phyloP scores from a whole-genome alignment of 2,113 vertebrate genomes.

The Tragelaphus scriptus region DNA sequence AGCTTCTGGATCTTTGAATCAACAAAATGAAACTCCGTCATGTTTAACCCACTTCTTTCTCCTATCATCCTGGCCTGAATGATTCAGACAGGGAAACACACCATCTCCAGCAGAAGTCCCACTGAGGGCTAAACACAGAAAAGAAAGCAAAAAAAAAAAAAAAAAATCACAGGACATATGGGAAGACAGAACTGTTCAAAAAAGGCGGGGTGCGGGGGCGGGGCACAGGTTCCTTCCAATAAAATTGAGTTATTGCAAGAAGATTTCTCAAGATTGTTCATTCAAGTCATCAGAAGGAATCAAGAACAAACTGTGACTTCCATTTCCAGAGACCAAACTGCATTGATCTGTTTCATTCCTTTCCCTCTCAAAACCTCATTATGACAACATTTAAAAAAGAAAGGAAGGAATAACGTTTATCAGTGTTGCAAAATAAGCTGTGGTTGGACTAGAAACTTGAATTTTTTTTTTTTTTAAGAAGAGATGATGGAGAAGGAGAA shows the following conservation, averaged over 20 bases:
- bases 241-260: not conserved
- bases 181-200: not conserved
- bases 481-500: not conserved
- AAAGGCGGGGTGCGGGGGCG: accelerated
- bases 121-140: not conserved
- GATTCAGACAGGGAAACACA: not conserved
- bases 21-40: not conserved
- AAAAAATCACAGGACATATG: not conserved
- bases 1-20: not conserved
- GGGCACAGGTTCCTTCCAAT: not conserved
- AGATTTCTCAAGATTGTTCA: not conserved
- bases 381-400: not conserved
- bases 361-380: not conserved
- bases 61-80: no score
- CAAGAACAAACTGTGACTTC: not conserved
- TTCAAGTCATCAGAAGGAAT: not conserved
- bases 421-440: not conserved
- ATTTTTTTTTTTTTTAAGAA: not conserved
- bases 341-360: not conserved
- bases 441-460: not conserved
- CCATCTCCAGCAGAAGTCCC: not conserved
- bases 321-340: not conserved
- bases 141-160: not conserved
- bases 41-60: not conserved
- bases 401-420: not conserved